Percentiles rank a stretch among this genome's conserved stretches.
phyloP scores from a whole-genome alignment of 2,888 invertebrate species.

The Brachyptera putata region DNA sequence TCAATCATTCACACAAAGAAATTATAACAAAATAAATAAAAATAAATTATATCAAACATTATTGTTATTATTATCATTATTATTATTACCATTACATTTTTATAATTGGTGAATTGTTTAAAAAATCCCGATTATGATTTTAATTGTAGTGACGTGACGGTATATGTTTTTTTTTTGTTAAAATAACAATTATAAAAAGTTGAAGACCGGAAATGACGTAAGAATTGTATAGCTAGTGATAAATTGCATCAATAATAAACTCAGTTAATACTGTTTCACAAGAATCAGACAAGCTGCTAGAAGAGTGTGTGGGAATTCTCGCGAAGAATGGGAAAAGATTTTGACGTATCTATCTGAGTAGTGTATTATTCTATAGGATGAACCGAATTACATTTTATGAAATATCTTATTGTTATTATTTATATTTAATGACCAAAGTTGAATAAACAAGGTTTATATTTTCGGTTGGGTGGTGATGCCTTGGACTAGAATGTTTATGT shows the following conservation, averaged over 20 bases:
- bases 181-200: constrained; percentile 5
- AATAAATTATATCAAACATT: neutral
- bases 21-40: neutral
- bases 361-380: neutral
- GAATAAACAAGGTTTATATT: neutral
- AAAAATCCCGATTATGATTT: constrained; percentile 18
- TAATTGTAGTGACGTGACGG: constrained; percentile 13
- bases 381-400: neutral
- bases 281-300: neutral
- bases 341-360: neutral
- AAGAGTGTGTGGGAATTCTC: neutral
- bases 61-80: neutral
- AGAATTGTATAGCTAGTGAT: neutral
- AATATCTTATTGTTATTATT: too few species aligned
- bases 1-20: neutral
- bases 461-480: neutral
- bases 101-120: constrained; percentile 15
- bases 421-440: too few species aligned
- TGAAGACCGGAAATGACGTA: constrained; percentile 5
- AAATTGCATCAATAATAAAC: constrained; percentile 11
- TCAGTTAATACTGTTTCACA: neutral
- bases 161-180: neutral
- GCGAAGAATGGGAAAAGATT: neutral
- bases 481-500: neutral
- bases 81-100: constrained; percentile 12